These are phyloP conservation scores for Sebastes variabilis DNA, from an alignment of 2,797 vertebrate species.

Conservation along the genomic window DNA sequence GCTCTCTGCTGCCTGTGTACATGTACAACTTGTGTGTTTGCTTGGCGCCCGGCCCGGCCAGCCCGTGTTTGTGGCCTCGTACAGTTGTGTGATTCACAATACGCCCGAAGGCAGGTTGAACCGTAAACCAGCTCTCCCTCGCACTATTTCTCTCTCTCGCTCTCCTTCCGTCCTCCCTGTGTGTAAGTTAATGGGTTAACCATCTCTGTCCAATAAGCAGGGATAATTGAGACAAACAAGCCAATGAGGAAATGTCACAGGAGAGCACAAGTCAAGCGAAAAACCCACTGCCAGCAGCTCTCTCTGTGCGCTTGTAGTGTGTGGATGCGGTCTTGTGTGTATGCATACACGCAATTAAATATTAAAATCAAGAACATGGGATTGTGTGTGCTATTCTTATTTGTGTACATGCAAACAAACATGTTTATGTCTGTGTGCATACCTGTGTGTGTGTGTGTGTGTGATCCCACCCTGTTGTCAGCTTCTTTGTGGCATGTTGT, in stretches of 20 bases:
- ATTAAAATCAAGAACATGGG: slow-evolving; percentile 45
- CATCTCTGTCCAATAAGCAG: slow-evolving; percentile 76
- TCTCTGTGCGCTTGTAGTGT: slow-evolving; percentile 18
- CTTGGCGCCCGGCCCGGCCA: slow-evolving; percentile 57
- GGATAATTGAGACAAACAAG: slow-evolving; percentile 82
- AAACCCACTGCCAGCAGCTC: slow-evolving; percentile 66
- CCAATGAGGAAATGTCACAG: slow-evolving; percentile 82
- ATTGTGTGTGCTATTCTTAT: slow-evolving; percentile 11
- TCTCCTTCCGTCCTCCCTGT: slow-evolving; percentile 47
- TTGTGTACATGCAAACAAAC: not conserved
- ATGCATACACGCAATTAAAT: slow-evolving; percentile 47
- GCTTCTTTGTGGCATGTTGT: slow-evolving; percentile 43
- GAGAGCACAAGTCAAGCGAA: slow-evolving; percentile 74
- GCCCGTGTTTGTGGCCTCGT: slow-evolving; percentile 57
- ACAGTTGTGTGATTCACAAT: slow-evolving; percentile 71
- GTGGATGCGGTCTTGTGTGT: slow-evolving; percentile 11
- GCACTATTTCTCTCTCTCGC: slow-evolving; percentile 8
- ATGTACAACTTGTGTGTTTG: slow-evolving; percentile 33
- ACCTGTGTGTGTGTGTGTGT: not conserved
- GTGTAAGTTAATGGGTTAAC: slow-evolving; percentile 76
- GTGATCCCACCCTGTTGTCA: slow-evolving; percentile 47
- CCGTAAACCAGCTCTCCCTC: slow-evolving; percentile 48
- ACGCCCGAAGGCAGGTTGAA: slow-evolving; percentile 61
- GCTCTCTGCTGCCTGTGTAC: slow-evolving; percentile 30
- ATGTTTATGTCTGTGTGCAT: not conserved